Conservation (phyloP, 1,140 invertebrate genomes). For the Oncopeltus fasciatus region DNA sequence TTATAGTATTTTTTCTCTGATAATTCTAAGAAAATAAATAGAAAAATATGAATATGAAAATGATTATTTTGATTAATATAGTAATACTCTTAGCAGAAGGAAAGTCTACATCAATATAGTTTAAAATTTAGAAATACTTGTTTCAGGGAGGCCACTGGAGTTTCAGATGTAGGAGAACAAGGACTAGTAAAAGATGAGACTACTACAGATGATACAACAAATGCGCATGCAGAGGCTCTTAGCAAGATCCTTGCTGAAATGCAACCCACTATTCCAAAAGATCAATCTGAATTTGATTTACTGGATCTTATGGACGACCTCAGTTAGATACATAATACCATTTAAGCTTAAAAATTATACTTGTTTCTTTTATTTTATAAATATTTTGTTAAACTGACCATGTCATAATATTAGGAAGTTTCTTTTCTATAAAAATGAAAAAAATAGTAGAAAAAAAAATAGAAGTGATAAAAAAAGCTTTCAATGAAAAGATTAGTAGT, state of each 20-base stretch:
- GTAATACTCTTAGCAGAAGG: background rate
- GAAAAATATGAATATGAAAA: no score
- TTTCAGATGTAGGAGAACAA: background rate
- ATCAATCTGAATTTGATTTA: conserved; percentile 18
- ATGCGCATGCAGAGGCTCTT: conserved; percentile 12
- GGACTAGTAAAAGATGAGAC: background rate
- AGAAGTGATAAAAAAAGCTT: no score
- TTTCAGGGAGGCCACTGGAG: background rate
- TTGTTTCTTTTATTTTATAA: no score
- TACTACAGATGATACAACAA: background rate
- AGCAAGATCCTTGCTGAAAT: conserved; percentile 17
- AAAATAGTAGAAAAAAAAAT: no score
- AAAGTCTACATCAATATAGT: background rate
- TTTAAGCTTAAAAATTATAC: no score
- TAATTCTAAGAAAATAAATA: no score
- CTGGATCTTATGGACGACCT: conserved; percentile 16
- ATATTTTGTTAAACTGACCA: no score
- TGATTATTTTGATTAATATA: background rate
- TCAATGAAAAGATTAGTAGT: no score
- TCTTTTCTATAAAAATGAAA: no score
- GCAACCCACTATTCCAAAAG: conserved; percentile 15
- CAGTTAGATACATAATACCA: no score
- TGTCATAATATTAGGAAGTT: no score
- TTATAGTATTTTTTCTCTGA: no score
- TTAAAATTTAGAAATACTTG: background rate